Percentiles rank a stretch among this genome's conserved stretches.
Conservation (phyloP, 2,113 vertebrate species). For the Fregata magnificens region DNA sequence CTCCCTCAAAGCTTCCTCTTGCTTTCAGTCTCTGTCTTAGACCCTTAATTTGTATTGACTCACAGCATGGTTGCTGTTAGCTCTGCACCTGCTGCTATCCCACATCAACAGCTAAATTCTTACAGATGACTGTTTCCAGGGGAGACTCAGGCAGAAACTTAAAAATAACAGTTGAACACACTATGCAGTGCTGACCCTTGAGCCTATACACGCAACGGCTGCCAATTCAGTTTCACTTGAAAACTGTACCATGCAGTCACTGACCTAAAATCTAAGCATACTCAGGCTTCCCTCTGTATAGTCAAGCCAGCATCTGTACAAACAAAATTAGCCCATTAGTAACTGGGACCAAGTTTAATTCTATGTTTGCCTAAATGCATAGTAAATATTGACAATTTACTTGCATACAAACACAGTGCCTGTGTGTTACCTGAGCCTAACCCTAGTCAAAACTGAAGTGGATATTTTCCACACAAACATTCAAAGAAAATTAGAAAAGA, state of each 20-base stretch:
- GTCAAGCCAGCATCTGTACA: not conserved
- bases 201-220: not conserved
- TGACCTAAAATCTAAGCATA: not conserved
- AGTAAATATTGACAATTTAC: not conserved
- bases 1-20: not conserved
- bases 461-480: not conserved
- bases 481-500: not conserved
- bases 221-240: not conserved
- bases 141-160: not conserved
- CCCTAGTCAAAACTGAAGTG: not conserved
- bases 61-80: not conserved
- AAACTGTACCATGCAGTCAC: not conserved
- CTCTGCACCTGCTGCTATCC: not conserved
- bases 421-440: not conserved
- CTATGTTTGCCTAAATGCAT: not conserved
- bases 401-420: not conserved
- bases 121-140: not conserved
- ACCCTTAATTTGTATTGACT: not conserved
- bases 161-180: not conserved
- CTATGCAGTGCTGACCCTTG: not conserved
- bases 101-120: not conserved
- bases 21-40: not conserved
- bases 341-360: not conserved
- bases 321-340: not conserved
- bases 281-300: not conserved